These are phyloP conservation scores for Julus scandinavius DNA, from an alignment of 2,888 invertebrate species.

Conservation along the genomic window DNA sequence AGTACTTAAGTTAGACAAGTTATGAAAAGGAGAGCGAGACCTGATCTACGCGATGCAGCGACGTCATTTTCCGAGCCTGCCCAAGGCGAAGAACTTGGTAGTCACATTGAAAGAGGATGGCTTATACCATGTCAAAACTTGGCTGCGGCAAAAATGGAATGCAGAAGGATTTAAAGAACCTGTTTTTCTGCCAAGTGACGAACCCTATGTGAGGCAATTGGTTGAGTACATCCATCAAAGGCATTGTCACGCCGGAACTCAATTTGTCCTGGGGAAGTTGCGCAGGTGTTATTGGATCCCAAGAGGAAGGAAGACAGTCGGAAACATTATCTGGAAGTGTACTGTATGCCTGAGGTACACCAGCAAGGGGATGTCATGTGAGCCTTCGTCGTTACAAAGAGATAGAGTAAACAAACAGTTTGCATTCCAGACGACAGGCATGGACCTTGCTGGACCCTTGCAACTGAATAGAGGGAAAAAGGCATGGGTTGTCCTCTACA, in stretches of 20 bases:
- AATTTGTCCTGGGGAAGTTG: constrained; percentile 13
- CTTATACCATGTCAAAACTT: background rate
- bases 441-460: constrained; percentile 30
- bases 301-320: background rate
- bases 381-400: background rate
- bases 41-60: background rate
- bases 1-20: background rate
- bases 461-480: background rate
- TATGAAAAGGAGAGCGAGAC: background rate
- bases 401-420: background rate
- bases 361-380: background rate
- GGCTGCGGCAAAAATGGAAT: background rate
- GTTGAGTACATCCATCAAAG: background rate
- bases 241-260: constrained; percentile 24
- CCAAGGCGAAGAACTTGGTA: background rate
- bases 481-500: too few relatives aligned
- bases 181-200: background rate
- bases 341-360: background rate
- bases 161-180: background rate
- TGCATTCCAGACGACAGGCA: constrained; percentile 46
- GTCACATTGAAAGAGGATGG: background rate
- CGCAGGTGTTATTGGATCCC: constrained; percentile 11
- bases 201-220: constrained; percentile 6
- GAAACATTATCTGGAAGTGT: background rate
- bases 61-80: background rate